A percentile compares a stretch with the other conserved stretches of the same genome.
Conservation (phyloP, 2,113 vertebrate genomes). For the Colistium nudipinnis region DNA sequence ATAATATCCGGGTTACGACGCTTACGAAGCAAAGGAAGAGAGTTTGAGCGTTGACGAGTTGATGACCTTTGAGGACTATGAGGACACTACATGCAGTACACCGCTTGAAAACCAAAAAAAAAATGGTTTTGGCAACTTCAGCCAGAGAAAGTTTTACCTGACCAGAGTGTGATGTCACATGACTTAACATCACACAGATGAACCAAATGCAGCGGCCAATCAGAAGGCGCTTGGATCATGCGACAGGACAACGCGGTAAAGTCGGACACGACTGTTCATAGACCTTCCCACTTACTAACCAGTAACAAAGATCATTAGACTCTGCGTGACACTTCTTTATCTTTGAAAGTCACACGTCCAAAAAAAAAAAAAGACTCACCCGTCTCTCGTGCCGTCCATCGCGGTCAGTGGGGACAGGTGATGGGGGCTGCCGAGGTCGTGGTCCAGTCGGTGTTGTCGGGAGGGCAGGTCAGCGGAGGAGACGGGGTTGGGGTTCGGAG, state of each 20-base stretch:
- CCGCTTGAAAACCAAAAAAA: too few relatives aligned
- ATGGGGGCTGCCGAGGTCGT: constrained; percentile 84
- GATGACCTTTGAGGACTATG: constrained; percentile 6
- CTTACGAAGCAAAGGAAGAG: constrained; percentile 1
- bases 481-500: constrained; percentile 74
- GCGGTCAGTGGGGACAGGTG: constrained; percentile 86
- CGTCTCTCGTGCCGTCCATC: constrained; percentile 85
- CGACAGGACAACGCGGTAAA: background rate
- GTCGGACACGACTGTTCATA: too few relatives aligned
- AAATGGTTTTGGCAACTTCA: background rate
- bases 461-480: constrained; percentile 80
- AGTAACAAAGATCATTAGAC: too few relatives aligned
- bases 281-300: too few relatives aligned
- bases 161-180: background rate
- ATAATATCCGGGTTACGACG: constrained; percentile 16
- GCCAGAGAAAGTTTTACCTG: background rate
- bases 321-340: too few relatives aligned
- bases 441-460: constrained; percentile 86
- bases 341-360: background rate
- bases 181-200: background rate
- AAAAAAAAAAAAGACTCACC: constrained; percentile 80
- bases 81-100: background rate
- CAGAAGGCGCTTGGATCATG: background rate
- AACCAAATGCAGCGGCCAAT: background rate
- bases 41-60: background rate